A percentile compares a stretch with the other conserved stretches of the same genome.
These are phyloP conservation scores for Heliconius congener DNA, from an alignment of 1,140 invertebrate species.

Conservation along the genomic window DNA sequence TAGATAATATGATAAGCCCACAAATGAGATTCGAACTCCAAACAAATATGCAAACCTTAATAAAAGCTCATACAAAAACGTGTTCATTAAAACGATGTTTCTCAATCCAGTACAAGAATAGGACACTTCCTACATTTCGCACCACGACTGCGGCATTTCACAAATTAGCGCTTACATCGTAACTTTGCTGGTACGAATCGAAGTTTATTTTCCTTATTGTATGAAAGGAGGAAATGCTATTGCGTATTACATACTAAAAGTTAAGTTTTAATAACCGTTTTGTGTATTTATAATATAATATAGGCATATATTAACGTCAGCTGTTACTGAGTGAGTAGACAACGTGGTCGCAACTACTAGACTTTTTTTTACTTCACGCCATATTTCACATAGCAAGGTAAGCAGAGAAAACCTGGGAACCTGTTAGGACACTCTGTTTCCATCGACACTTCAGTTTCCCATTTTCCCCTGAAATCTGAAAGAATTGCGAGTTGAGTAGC, in stretches of 20 bases:
- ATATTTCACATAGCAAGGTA: no score
- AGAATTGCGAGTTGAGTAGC: no score
- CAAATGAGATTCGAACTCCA: background rate
- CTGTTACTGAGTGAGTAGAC: no score
- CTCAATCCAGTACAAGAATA: background rate
- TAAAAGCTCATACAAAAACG: background rate
- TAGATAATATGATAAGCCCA: background rate
- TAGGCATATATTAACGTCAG: no score
- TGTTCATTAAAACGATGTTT: slow-evolving; percentile 1
- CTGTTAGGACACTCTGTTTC: no score
- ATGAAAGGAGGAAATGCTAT: slow-evolving; percentile 6
- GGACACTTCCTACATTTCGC: slow-evolving; percentile 14
- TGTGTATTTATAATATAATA: background rate
- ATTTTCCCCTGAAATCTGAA: no score
- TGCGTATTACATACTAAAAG: background rate
- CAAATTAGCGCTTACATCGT: slow-evolving; percentile 15
- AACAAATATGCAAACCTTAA: background rate
- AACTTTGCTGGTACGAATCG: background rate
- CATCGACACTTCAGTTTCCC: no score
- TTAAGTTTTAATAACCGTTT: background rate
- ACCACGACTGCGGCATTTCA: slow-evolving; percentile 15
- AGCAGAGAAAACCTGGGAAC: no score
- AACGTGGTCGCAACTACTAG: no score
- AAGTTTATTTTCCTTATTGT: slow-evolving; percentile 4
- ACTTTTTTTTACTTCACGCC: no score